Evolutionary conservation across 2,888 invertebrate genomes (phyloP), one percentile per base, ranked within the genome.

Genomic region (Epirrhoe tristata): DNA sequence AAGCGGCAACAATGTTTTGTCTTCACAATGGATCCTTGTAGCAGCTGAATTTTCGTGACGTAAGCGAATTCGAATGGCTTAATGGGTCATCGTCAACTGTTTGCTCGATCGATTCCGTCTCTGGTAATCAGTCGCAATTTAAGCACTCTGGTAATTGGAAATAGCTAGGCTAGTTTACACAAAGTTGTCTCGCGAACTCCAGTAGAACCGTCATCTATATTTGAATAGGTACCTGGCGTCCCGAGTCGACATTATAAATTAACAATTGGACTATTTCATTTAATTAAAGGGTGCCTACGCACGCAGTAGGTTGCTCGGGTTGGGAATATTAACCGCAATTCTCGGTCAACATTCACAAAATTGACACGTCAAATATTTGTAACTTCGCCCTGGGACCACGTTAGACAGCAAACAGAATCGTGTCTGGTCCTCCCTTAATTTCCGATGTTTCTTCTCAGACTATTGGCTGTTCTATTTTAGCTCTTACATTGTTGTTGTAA

Each of bases 281-380:
- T 92, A 93, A 93, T 93, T 92, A 93, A 90, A 87, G 88, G 87
- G 84, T 85, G 48, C 48, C 48, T 48, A 52, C 82, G 84, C 79
- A 82, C 84, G 81, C 76, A 79, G 81, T 89, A 88, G 90, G 89
- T 88, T 87, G 85, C 79, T 81, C 87, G 88, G 91, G 86, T 87
- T 87, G 87, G 87, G 89, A 90, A 93, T 93, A 93, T 93, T 93
- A 93, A 92, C 93, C 93, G 85, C 93, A 90, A 92, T 92, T 90
- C 93, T 92, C 89, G 87, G 93, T 93, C 93, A 93, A 94, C 93
- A 94, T 92, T 91, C 90, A 88, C 90, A 91, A 93, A 93, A 93
- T 93, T 93, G 94, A 93, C 94, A 93, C 93, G 91, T 93, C 93
- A 93, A 94, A 94, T 94, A 94, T 93, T 94, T 93, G 94, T 93